Evolutionary conservation across 1,140 invertebrate genomes (phyloP).

Genomic region (Ridgeia piscesae): DNA sequence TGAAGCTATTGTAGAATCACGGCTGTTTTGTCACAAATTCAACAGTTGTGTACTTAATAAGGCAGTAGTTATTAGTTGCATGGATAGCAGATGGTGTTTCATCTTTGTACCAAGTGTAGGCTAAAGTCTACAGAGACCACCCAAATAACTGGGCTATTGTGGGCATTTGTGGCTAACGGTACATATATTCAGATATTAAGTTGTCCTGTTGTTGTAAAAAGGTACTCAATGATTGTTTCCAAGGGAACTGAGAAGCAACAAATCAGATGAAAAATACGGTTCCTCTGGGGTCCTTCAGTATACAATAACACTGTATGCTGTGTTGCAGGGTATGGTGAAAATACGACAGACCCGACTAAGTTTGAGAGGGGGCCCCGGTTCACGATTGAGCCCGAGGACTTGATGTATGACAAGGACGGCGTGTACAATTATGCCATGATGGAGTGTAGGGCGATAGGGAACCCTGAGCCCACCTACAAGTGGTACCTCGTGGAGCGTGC

Average conservation of each 20-base stretch:
- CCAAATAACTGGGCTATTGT: background rate
- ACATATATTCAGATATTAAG: no score
- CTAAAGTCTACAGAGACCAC: no score
- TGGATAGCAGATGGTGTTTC: background rate
- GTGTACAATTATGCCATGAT: conserved; percentile 30
- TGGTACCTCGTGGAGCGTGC: conserved; percentile 15
- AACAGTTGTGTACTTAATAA: no score
- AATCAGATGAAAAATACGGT: no score
- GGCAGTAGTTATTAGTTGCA: conserved; percentile 16
- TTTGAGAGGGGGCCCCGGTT: conserved; percentile 69
- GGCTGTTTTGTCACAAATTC: background rate
- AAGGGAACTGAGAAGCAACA: no score
- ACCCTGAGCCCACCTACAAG: conserved; percentile 83
- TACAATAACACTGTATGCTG: no score
- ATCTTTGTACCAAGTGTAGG: no score
- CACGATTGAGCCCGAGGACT: conserved; percentile 78
- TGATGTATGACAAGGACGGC: conserved; percentile 37
- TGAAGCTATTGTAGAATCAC: background rate
- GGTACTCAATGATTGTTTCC: no score
- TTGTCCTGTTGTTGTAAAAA: no score
- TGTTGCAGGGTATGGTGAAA: conserved; percentile 9
- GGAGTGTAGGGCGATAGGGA: conserved; percentile 82
- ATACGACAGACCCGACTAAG: conserved; percentile 25
- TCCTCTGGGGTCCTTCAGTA: no score
- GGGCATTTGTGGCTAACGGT: no score